Base-by-base conservation (phyloP, 2,113 vertebrate species). In the Patagioenas fasciata region DNA sequence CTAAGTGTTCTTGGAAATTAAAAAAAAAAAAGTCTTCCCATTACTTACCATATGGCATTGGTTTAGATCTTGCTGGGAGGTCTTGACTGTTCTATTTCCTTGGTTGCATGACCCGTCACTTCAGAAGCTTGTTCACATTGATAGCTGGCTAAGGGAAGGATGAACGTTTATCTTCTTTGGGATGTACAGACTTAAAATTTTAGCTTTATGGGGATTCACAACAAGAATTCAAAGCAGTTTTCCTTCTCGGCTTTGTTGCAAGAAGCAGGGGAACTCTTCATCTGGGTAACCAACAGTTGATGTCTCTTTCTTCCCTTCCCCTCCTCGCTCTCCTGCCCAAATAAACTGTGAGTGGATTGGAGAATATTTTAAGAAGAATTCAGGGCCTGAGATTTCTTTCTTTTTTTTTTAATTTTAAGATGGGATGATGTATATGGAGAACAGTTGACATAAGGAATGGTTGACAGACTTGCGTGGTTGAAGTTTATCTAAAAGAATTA, bases 11-110 rank as follows among this genome's bases (percentile, higher is more conserved):
- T 69, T 62, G 56, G 87, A 79, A 89, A 74, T 79, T 12, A 47
- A 53, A 15, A 26, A 13, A 32, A 13, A 26, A 48, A 10, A 16
- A 36, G 13, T 11, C 5, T 5, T 47, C 44, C 36, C 0, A 4
- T 91, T 92, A 73, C 40, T 91, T 84, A 66, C 54, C 72, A 61
- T 70, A 77, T 92, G 77, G 58, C 56, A 42, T n/a, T 92, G 64
- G 11, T 95, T 86, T 95, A 89, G 84, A 47, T 86, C 88, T 88
- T 86, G 25, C 78, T 89, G 73, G 77, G 92, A 88, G 83, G 51
- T 88, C 91, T 80, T 64, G 83, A 31, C 69, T 86, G 40, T 26
- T 88, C 78, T 74, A 15, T 83, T 82, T 90, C 71, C 92, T 15
- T 58, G 61, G 7, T 79, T 97, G 50, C 34, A 31, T 70, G 86